phyloP scores from a whole-genome alignment of 2,113 vertebrate genomes.

The cat (Felis catus) region F.catus_Fca126_mat1.0 CM031425.1:41124501-41125000 shows the following conservation, averaged over 20 bases:
- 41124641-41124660: background rate
- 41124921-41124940: background rate
- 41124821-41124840: constrained; percentile 56
- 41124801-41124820: background rate
- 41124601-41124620: background rate
- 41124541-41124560: background rate
- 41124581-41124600: background rate
- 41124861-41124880: background rate
- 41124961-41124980: background rate
- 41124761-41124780: background rate
- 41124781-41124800: background rate
- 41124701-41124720: constrained; percentile 17
- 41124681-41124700: background rate
- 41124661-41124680: background rate
- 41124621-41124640: background rate
- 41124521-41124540: background rate
- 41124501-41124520: background rate
- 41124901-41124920: background rate
- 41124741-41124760: background rate
- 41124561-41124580: background rate
- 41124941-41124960: background rate
- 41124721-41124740: background rate
- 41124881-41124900: background rate
- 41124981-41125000: too few relatives aligned
- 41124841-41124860: constrained; percentile 27